Evolutionary conservation across 2,113 vertebrate genomes (phyloP).

Genomic region (Syngnathus scovelli): DNA sequence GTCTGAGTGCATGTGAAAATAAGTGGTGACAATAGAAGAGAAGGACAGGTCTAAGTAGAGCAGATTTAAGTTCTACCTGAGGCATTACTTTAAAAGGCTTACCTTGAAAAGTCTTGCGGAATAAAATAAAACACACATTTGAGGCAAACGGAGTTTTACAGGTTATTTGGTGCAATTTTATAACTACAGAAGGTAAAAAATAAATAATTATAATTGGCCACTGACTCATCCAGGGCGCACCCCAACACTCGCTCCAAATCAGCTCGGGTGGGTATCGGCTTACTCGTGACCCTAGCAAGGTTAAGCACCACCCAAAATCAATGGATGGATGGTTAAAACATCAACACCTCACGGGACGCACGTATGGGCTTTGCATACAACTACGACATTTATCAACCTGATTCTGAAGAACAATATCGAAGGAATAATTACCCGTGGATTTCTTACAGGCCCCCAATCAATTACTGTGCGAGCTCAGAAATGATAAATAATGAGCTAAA

Average conservation of each 20-base stretch:
- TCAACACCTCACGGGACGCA: not conserved
- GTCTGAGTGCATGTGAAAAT: constrained; percentile 23
- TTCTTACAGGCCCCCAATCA: constrained; percentile 52
- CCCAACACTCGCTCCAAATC: no score
- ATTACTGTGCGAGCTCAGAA: constrained; percentile 54
- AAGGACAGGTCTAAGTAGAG: constrained; percentile 22
- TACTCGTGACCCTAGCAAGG: no score
- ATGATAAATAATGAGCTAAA: constrained; percentile 58
- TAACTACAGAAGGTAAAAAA: not conserved
- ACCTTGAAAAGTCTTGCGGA: constrained; percentile 13
- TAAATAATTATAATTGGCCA: not conserved
- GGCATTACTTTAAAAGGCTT: constrained; percentile 14
- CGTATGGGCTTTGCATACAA: not conserved
- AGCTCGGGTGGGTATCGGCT: no score
- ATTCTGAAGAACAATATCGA: not conserved
- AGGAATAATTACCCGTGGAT: constrained; percentile 46
- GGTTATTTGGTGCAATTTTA: no score
- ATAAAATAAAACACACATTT: not conserved
- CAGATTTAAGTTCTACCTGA: constrained; percentile 23
- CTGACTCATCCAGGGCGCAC: not conserved
- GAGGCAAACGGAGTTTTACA: not conserved
- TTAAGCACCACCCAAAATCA: no score
- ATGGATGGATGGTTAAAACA: not conserved
- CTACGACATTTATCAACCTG: not conserved
- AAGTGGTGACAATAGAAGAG: constrained; percentile 14